A percentile compares a stretch with the other conserved stretches of the same genome.
These are phyloP conservation scores for Digitonthophagus gazella DNA, from an alignment of 2,888 invertebrate genomes.

Conservation along the genomic window DNA sequence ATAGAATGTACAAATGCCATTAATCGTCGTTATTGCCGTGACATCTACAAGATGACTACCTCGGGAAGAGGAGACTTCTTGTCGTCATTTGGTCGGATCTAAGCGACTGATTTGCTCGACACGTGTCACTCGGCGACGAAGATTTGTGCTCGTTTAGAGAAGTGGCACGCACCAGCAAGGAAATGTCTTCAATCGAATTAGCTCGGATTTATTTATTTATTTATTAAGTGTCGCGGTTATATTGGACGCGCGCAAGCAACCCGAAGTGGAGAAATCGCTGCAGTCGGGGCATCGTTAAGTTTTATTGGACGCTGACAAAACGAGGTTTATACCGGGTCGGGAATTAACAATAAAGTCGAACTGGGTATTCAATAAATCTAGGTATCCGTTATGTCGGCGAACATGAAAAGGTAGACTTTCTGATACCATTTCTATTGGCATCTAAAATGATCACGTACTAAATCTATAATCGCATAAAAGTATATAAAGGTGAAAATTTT, in stretches of 20 bases:
- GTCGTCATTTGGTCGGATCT: background rate
- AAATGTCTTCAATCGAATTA: background rate
- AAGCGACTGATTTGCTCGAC: background rate
- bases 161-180: background rate
- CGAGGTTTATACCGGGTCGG: background rate
- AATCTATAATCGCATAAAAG: no score
- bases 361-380: constrained; percentile 13
- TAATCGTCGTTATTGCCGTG: background rate
- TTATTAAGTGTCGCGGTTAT: background rate
- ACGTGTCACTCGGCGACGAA: background rate
- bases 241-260: background rate
- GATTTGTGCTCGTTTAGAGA: background rate
- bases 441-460: background rate
- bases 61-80: background rate
- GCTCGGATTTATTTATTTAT: background rate
- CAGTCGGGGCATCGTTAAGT: background rate
- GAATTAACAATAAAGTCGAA: constrained; percentile 15
- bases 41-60: background rate
- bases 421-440: constrained; percentile 1
- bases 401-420: background rate
- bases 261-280: background rate
- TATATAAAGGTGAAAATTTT: no score
- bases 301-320: background rate
- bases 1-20: background rate
- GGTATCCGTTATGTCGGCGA: constrained; percentile 15